A percentile compares a stretch with the other conserved stretches of the same genome.
These are phyloP conservation scores for Seriola rivoliana DNA, from an alignment of 2,113 vertebrate species.

Conservation along the genomic window DNA sequence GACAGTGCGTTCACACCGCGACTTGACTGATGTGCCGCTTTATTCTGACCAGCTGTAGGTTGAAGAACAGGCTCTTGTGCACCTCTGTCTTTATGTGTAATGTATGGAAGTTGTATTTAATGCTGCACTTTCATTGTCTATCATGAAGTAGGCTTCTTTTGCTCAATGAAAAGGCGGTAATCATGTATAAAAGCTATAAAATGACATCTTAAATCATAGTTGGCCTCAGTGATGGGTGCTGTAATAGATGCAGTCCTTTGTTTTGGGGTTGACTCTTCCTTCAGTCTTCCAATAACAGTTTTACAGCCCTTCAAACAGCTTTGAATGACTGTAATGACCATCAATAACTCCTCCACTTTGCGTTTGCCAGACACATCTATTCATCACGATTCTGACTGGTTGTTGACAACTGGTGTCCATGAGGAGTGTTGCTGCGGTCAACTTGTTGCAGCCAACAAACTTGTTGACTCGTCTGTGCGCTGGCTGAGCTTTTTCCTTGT, in stretches of 20 bases:
- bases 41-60: neutral
- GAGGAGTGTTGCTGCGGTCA: constrained; percentile 45
- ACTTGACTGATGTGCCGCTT: constrained; percentile 39
- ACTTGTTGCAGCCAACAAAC: constrained; percentile 29
- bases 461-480: constrained; percentile 30
- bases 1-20: constrained; percentile 19
- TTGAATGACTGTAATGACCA: constrained; percentile 3
- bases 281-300: constrained; percentile 7
- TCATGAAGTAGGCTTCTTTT: neutral
- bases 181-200: neutral
- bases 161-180: neutral
- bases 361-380: constrained; percentile 23
- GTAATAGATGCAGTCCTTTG: neutral
- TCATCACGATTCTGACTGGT: constrained; percentile 25
- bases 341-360: constrained; percentile 17
- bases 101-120: neutral
- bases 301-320: neutral
- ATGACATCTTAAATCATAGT: constrained; percentile 3
- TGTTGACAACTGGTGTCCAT: constrained; percentile 10
- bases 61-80: constrained; percentile 3
- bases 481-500: constrained; percentile 11
- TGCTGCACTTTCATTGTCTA: neutral
- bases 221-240: neutral
- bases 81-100: neutral
- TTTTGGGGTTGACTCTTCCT: neutral